A percentile compares a stretch with the other conserved stretches of the same genome.
Evolutionary conservation across 2,797 vertebrate genomes (phyloP).

Genomic region (Phalanger gymnotis): DNA sequence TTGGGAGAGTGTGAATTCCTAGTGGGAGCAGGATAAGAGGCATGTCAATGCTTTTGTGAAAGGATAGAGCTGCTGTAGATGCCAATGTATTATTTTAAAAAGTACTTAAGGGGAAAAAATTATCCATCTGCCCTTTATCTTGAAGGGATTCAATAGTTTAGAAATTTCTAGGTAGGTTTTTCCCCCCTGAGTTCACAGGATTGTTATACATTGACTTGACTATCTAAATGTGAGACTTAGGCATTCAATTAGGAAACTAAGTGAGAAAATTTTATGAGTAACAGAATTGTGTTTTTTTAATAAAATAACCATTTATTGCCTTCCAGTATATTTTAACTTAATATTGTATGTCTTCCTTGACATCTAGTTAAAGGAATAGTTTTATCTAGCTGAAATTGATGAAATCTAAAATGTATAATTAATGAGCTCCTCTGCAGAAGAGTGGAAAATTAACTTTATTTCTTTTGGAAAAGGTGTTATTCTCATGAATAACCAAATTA

Average conservation of each 20-base stretch:
- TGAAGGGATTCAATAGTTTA: constrained; percentile 68
- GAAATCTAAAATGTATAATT: constrained; percentile 82
- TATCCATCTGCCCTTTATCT: constrained; percentile 73
- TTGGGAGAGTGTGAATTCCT: constrained; percentile 63
- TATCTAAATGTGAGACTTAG: constrained; percentile 61
- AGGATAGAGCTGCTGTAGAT: constrained; percentile 46
- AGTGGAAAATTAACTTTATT: constrained; percentile 81
- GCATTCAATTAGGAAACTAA: constrained; percentile 65
- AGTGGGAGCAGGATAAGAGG: constrained; percentile 50
- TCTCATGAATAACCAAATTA: constrained; percentile 82
- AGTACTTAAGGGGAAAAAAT: constrained; percentile 30
- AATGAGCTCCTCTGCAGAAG: constrained; percentile 80
- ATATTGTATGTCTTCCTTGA: constrained; percentile 77
- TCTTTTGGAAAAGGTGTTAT: constrained; percentile 81
- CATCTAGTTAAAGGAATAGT: constrained; percentile 81
- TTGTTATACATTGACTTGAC: constrained; percentile 64
- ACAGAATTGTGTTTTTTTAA: constrained; percentile 71
- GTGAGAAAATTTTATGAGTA: constrained; percentile 71
- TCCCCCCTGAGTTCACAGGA: constrained; percentile 31
- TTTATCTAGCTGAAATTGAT: constrained; percentile 78
- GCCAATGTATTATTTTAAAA: constrained; percentile 38
- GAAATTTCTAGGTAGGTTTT: constrained; percentile 70
- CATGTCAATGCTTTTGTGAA: constrained; percentile 35
- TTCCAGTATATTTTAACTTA: constrained; percentile 74
- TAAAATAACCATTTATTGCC: constrained; percentile 77